Conservation (phyloP, 2,113 vertebrate species). For the Nothocercus nigrocapillus region DNA sequence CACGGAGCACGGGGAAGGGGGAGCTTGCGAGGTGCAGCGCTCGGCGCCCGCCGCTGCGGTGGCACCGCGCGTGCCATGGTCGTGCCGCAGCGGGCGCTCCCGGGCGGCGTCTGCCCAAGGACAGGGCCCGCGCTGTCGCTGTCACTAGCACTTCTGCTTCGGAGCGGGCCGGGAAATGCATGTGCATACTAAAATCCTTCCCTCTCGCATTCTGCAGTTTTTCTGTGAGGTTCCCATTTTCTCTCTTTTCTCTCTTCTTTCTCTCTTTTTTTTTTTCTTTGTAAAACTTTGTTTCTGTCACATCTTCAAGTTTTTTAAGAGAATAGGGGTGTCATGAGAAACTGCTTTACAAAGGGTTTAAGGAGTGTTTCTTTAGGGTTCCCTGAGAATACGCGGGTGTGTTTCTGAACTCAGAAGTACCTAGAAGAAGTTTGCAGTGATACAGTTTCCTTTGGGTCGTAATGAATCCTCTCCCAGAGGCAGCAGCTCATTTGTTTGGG, state of each 20-base stretch:
- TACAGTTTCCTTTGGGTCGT: background rate
- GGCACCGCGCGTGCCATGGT: background rate
- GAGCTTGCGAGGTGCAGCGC: background rate
- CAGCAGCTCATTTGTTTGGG: background rate
- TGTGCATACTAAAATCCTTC: background rate
- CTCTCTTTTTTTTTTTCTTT: background rate
- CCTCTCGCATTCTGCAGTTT: background rate
- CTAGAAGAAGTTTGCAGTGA: background rate
- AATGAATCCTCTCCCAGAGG: background rate
- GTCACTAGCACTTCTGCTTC: background rate
- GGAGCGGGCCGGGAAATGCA: background rate
- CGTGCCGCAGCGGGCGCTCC: background rate
- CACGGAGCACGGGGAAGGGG: background rate
- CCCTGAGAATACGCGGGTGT: background rate
- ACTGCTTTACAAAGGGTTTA: background rate
- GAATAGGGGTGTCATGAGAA: background rate
- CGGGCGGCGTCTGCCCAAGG: background rate
- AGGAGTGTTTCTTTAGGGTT: background rate
- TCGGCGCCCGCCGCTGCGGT: background rate
- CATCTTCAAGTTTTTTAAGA: background rate
- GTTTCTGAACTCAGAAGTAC: background rate
- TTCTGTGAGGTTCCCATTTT: background rate
- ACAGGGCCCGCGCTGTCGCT: background rate
- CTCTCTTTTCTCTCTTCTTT: too few relatives aligned
- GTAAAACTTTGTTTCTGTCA: background rate